phyloP scores from a whole-genome alignment of 2,888 invertebrate genomes.

The Microdon myrmicae region DNA sequence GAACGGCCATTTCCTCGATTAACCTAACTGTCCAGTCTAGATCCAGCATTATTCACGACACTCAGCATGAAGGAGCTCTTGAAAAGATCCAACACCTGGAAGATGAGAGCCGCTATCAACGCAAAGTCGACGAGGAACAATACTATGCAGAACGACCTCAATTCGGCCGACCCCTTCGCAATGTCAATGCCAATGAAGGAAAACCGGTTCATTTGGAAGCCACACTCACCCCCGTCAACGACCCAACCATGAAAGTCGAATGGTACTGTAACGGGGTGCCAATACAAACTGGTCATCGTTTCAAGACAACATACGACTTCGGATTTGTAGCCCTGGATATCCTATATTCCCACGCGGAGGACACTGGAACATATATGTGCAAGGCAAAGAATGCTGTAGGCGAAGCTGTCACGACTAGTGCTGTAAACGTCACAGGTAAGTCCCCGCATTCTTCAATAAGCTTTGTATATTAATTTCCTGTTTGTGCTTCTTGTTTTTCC shows the following conservation, averaged over 20 bases:
- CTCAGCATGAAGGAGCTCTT: conserved; percentile 91
- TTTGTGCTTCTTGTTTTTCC: conserved; percentile 44
- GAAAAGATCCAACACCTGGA: conserved; percentile 94
- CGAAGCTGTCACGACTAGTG: conserved; percentile 93
- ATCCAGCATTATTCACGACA: conserved; percentile 86
- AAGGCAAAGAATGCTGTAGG: conserved; percentile 94
- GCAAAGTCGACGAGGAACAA: conserved; percentile 77
- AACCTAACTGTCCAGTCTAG: conserved; percentile 84
- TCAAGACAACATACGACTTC: conserved; percentile 96
- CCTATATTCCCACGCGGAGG: conserved; percentile 95
- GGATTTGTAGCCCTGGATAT: conserved; percentile 97
- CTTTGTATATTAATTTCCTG: background rate
- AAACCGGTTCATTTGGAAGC: conserved; percentile 91
- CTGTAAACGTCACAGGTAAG: conserved; percentile 86
- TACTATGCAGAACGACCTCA: conserved; percentile 86
- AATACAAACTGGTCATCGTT: conserved; percentile 92
- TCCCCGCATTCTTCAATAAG: conserved; percentile 33
- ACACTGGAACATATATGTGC: conserved; percentile 96
- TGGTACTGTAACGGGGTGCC: conserved; percentile 97
- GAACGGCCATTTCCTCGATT: conserved; percentile 84
- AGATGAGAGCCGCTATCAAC: conserved; percentile 81
- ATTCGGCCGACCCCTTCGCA: conserved; percentile 88
- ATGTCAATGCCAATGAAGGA: conserved; percentile 87
- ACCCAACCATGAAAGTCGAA: conserved; percentile 98
- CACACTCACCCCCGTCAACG: conserved; percentile 95